These are phyloP conservation scores for Odontocolon sp. DNA, from an alignment of 2,888 invertebrate species.

Conservation along the genomic window DNA sequence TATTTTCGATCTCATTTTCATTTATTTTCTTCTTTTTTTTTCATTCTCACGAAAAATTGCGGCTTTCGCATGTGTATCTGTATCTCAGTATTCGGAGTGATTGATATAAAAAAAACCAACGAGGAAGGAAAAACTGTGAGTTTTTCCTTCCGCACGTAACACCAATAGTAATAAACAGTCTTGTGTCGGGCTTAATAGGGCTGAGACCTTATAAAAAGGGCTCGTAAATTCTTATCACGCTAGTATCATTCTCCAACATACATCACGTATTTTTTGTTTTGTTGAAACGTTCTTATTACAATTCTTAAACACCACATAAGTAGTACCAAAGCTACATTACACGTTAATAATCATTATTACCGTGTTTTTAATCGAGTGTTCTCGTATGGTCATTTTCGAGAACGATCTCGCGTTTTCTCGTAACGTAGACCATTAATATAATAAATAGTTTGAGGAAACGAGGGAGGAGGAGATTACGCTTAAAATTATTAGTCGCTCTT, in stretches of 20 bases:
- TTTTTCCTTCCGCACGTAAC: slow-evolving; percentile 67
- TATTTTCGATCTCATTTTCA: slow-evolving; percentile 21
- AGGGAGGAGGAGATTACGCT: slow-evolving; percentile 5
- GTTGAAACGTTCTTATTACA: slow-evolving; percentile 9
- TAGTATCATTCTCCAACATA: slow-evolving; percentile 46
- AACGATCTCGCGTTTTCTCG: slow-evolving; percentile 54
- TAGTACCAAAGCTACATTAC: slow-evolving; percentile 56
- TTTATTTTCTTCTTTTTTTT: slow-evolving; percentile 22
- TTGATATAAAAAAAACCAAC: slow-evolving; percentile 56
- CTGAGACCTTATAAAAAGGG: slow-evolving; percentile 31
- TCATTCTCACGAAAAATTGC: slow-evolving; percentile 16
- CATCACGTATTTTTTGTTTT: slow-evolving; percentile 45
- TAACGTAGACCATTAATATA: slow-evolving; percentile 66
- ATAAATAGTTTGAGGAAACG: slow-evolving; percentile 54
- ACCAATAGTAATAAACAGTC: slow-evolving; percentile 77
- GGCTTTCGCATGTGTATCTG: slow-evolving; percentile 15
- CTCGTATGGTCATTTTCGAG: not conserved
- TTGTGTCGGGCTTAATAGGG: slow-evolving; percentile 72
- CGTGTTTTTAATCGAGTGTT: slow-evolving; percentile 15
- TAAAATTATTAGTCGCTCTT: slow-evolving; percentile 51
- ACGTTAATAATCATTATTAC: slow-evolving; percentile 64
- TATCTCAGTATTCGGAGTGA: slow-evolving; percentile 44
- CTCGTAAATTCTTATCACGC: slow-evolving; percentile 43
- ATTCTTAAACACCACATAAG: slow-evolving; percentile 59
- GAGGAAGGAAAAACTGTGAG: slow-evolving; percentile 59